phyloP scores from a whole-genome alignment of 2,113 vertebrate genomes.

The Hepsetus odoe region DNA sequence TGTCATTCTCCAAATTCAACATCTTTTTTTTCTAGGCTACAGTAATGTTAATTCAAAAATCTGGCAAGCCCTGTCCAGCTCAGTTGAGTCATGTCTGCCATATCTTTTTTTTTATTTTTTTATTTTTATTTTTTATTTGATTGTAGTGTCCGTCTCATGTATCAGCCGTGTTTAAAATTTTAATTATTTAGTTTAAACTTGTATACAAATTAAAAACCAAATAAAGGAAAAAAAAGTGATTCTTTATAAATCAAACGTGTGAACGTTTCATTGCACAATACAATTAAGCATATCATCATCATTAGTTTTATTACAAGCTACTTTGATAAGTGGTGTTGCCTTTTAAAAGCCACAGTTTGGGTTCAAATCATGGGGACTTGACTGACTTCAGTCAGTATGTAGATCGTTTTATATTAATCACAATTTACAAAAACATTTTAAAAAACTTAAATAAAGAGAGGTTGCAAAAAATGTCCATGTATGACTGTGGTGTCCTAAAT shows the following conservation, averaged over 20 bases:
- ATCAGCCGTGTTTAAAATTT: conserved; percentile 59
- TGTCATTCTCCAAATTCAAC: conserved; percentile 24
- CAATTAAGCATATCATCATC: no score
- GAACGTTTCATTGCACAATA: no score
- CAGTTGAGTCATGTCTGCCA: conserved; percentile 41
- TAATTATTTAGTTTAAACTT: conserved; percentile 76
- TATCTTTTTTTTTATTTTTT: conserved; percentile 48
- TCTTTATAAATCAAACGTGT: conserved; percentile 68
- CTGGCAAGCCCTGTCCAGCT: conserved; percentile 47
- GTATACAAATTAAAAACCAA: conserved; percentile 75
- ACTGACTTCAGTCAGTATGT: no score
- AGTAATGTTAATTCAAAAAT: conserved; percentile 16
- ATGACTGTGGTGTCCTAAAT: background rate
- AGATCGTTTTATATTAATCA: no score
- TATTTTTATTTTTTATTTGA: conserved; percentile 55
- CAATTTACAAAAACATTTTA: no score
- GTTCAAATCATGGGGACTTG: no score
- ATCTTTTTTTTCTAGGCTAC: conserved; percentile 18
- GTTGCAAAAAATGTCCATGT: no score
- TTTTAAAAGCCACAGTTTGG: no score
- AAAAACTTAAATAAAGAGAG: no score
- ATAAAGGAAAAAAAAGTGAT: conserved; percentile 71
- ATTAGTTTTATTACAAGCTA: no score
- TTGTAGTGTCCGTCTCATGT: conserved; percentile 64
- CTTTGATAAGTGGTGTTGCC: no score